Evolutionary conservation across 37 sponge, comb jelly and placozoan species (phyloP).

Genomic region (Beroe ovata): DNA sequence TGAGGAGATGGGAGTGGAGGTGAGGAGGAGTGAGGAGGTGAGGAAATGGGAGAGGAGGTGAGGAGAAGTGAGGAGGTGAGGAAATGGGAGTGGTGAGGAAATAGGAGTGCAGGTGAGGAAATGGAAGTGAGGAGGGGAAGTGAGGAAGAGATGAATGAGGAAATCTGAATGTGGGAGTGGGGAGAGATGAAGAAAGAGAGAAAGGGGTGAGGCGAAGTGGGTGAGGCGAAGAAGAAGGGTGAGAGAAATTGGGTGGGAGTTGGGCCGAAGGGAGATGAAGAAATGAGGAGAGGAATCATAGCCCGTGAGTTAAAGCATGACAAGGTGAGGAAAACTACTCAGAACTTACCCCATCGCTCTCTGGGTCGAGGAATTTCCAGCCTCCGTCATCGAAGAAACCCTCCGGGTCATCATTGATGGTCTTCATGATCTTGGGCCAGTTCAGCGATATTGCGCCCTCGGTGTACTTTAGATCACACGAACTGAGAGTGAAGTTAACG

Average conservation of each 20-base stretch:
- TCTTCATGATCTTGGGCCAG: constrained; percentile 99
- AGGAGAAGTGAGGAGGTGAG: not conserved
- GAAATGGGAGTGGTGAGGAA: too few species aligned
- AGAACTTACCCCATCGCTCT: constrained; percentile 62
- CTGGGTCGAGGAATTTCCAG: constrained; percentile 95
- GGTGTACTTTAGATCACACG: constrained; percentile 97
- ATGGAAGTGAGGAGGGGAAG: not conserved
- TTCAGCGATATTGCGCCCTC: constrained; percentile 96
- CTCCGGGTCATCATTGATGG: constrained; percentile 93
- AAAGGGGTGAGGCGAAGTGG: too few species aligned
- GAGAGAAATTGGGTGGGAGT: too few species aligned
- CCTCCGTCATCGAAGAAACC: constrained; percentile 95
- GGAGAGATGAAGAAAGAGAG: too few species aligned
- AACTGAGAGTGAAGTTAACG: constrained; percentile 75
- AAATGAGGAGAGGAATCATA: too few species aligned
- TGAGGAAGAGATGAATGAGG: too few species aligned
- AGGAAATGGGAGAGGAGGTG: not conserved
- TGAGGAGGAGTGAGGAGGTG: not conserved
- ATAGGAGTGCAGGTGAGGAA: not conserved
- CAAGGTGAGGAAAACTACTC: too few species aligned
- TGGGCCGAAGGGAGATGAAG: too few species aligned
- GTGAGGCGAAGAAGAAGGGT: too few species aligned
- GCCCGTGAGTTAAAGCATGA: too few species aligned
- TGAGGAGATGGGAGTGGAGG: not conserved
- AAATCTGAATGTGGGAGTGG: too few species aligned